A percentile compares a stretch with the other conserved stretches of the same genome.
Evolutionary conservation across 92 coral and sea anemone genomes (phyloP).

Genomic region (Phenganax stokvisi): DNA sequence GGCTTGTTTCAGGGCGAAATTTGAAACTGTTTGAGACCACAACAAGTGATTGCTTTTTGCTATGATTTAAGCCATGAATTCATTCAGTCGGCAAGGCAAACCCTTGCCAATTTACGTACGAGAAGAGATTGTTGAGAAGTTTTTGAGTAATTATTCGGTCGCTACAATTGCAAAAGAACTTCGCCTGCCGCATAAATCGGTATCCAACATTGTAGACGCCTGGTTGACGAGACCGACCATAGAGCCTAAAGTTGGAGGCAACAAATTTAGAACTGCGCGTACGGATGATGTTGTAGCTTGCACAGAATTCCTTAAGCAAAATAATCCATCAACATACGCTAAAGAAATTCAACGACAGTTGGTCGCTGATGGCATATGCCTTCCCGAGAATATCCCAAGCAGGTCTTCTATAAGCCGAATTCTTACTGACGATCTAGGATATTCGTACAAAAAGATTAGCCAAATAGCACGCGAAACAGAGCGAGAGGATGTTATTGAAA

Average conservation of each 20-base stretch:
- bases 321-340: background rate
- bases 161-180: slow-evolving; percentile 25
- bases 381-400: background rate
- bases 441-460: background rate
- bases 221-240: slow-evolving; percentile 28
- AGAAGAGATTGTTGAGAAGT: background rate
- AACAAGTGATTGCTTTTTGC: no score
- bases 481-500: background rate
- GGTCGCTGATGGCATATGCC: background rate
- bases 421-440: background rate
- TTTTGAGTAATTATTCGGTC: background rate
- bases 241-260: slow-evolving; percentile 49
- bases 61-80: background rate
- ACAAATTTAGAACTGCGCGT: slow-evolving; percentile 43
- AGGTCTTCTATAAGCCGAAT: background rate
- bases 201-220: slow-evolving; percentile 38
- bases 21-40: no score
- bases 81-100: background rate
- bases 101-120: background rate
- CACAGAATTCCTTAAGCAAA: slow-evolving; percentile 27
- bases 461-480: slow-evolving; percentile 6
- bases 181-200: background rate
- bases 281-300: slow-evolving; percentile 47
- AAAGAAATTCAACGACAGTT: background rate
- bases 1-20: no score